Base-by-base conservation (phyloP, 2,113 vertebrate species). In the Centrocercus urophasianus region DNA sequence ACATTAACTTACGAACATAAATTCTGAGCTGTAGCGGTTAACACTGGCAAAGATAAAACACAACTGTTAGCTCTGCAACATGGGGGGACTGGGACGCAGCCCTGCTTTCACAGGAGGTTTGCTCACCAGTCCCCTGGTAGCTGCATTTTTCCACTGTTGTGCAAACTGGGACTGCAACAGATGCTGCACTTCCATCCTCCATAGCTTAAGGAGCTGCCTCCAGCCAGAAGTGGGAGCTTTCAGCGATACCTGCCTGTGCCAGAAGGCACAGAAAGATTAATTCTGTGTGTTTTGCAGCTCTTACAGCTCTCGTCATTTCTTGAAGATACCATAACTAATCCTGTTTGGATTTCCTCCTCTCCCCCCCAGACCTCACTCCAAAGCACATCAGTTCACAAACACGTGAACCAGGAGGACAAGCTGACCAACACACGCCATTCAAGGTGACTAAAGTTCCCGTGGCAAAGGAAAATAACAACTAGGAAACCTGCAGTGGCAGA, bases 11-110 rank as follows among this genome's bases (percentile, higher is more conserved):
- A 20, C 56, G 56, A 57, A 50, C 64, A 82, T 75, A 91, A 95
- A 92, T 34, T 79, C 86, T 38, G 83, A 77, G 76, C 66, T 75
- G 93, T 76, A 83, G 91, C 1, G 0, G 65, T 88, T 89, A 81
- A 80, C 0, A 2, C 83, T 86, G 79, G 79, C 57, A 74, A 65
- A 80, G 85, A 85, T 8, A 77, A 95, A 92, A 65, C 88, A 73
- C 71, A 69, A 86, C 60, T 57, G 67, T 69, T 72, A 16, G 72
- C 45, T 67, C 78, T 3, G 25, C 28, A 50, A 9, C 11, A n/a
- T 8, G 17, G 19, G 42, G n/a, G 61, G 45, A 45, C 15, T n/a
- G 7, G 32, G 36, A 38, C 5, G 17, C 50, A 32, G 34, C 47
- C 11, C 19, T 25, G 15, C 52, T 52, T 22, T 24, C 48, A 18